These are phyloP conservation scores for Acrossocheilus fasciatus DNA, from an alignment of 2,797 vertebrate species.

Conservation along the genomic window DNA sequence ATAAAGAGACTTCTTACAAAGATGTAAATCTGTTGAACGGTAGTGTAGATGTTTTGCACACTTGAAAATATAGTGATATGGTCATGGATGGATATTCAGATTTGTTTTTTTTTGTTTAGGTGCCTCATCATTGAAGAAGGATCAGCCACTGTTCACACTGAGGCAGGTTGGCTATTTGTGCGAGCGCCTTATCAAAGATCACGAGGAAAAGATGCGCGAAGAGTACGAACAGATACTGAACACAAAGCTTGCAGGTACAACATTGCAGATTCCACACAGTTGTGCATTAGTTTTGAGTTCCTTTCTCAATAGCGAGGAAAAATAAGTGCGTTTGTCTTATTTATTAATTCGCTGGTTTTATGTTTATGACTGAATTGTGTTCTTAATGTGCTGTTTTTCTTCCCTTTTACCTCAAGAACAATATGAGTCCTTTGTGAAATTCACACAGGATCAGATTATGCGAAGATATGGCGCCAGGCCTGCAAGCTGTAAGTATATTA, in stretches of 20 bases:
- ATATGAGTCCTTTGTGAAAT: conserved; percentile 97
- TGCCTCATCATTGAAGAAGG: conserved; percentile 84
- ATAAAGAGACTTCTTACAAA: not conserved
- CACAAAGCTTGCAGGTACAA: conserved; percentile 90
- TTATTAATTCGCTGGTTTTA: not conserved
- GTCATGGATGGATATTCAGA: not conserved
- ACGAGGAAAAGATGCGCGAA: conserved; percentile 92
- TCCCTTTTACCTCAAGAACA: conserved; percentile 80
- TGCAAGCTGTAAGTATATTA: conserved; percentile 87
- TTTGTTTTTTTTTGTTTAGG: conserved; percentile 66
- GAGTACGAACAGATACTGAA: conserved; percentile 94
- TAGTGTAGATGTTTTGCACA: not conserved
- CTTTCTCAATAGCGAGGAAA: not conserved
- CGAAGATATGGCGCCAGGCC: conserved; percentile 91
- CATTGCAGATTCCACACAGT: not conserved
- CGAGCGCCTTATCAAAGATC: conserved; percentile 91
- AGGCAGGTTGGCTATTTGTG: conserved; percentile 92
- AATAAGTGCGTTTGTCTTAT: not conserved
- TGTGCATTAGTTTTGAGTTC: not conserved
- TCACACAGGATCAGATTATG: conserved; percentile 97
- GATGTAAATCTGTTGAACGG: not conserved
- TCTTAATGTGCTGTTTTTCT: not conserved
- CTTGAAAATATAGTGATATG: not conserved
- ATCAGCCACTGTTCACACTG: conserved; percentile 91
- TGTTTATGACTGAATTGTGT: not conserved